Evolutionary conservation across 64 coral and sea anemone genomes (phyloP).

Genomic region (Montipora cactus): DNA sequence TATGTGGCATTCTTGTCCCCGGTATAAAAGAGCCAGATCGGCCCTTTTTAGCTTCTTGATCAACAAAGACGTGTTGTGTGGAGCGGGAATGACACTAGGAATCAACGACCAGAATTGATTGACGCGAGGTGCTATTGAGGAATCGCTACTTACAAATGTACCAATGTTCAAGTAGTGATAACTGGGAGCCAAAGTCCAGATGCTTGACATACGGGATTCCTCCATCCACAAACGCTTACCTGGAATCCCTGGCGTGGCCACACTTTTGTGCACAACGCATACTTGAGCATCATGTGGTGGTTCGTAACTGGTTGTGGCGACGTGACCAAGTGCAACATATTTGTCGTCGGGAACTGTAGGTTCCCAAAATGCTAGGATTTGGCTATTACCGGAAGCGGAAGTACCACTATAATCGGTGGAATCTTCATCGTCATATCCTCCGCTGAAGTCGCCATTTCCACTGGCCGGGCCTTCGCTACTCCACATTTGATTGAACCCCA

Average conservation of each 20-base stretch:
- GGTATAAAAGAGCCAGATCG: slow-evolving; percentile 72
- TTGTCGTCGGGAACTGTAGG: slow-evolving; percentile 56
- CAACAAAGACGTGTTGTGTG: slow-evolving; percentile 56
- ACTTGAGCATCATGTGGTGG: slow-evolving; percentile 40
- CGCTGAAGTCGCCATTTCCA: slow-evolving; percentile 3
- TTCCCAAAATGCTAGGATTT: slow-evolving; percentile 69
- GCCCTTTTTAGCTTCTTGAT: slow-evolving; percentile 51
- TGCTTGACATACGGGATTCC: slow-evolving; percentile 45
- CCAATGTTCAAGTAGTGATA: slow-evolving; percentile 60
- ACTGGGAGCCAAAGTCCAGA: slow-evolving; percentile 65
- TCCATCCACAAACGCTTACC: slow-evolving; percentile 73
- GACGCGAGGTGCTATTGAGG: not conserved
- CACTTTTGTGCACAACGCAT: slow-evolving; percentile 66
- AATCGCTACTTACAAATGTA: slow-evolving; percentile 61
- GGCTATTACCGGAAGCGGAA: not conserved
- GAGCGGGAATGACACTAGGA: slow-evolving; percentile 62
- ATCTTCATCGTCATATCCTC: slow-evolving; percentile 49
- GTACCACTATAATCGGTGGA: not conserved
- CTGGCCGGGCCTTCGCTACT: slow-evolving; percentile 23
- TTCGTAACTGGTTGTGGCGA: slow-evolving; percentile 64
- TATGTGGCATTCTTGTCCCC: slow-evolving; percentile 32
- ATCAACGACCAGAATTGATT: slow-evolving; percentile 50
- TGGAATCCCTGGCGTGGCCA: slow-evolving; percentile 49
- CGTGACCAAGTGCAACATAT: slow-evolving; percentile 62
- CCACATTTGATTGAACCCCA: slow-evolving; percentile 75